These are phyloP conservation scores for Crotalus helleri DNA, from an alignment of 2,113 vertebrate genomes.

Conservation along the genomic window DNA sequence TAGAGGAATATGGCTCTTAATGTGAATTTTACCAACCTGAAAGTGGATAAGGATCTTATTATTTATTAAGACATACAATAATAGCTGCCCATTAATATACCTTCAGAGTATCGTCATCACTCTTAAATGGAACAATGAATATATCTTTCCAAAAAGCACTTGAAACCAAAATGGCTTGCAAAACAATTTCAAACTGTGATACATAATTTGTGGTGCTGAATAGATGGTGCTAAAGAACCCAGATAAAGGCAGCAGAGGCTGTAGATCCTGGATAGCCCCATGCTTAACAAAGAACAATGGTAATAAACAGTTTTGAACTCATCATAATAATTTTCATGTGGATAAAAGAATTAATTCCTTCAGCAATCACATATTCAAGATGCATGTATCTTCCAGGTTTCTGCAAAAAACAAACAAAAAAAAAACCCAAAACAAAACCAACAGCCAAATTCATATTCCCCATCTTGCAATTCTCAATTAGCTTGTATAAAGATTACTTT, in stretches of 20 bases:
- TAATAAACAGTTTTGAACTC: slow-evolving; percentile 9
- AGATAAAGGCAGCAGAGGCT: neutral
- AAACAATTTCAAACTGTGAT: neutral
- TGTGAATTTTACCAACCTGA: slow-evolving; percentile 9
- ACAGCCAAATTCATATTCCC: neutral
- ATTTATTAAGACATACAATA: slow-evolving; percentile 24
- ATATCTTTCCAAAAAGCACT: neutral
- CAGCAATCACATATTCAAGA: neutral
- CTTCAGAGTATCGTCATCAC: neutral
- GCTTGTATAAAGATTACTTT: neutral
- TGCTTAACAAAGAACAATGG: slow-evolving; percentile 9
- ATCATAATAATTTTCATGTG: neutral
- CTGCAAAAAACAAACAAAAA: neutral
- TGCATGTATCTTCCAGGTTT: neutral
- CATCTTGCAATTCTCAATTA: neutral
- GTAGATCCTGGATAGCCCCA: neutral
- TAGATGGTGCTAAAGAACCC: slow-evolving; percentile 5
- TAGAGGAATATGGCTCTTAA: neutral
- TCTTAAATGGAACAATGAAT: neutral
- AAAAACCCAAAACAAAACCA: too few species aligned
- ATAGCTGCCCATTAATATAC: neutral
- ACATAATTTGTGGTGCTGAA: neutral
- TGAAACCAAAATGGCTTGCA: neutral
- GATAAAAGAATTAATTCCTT: slow-evolving; percentile 3
- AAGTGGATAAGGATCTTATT: slow-evolving; percentile 19